phyloP scores from a whole-genome alignment of 2,113 vertebrate species.

The Tachuris rubrigastra region DNA sequence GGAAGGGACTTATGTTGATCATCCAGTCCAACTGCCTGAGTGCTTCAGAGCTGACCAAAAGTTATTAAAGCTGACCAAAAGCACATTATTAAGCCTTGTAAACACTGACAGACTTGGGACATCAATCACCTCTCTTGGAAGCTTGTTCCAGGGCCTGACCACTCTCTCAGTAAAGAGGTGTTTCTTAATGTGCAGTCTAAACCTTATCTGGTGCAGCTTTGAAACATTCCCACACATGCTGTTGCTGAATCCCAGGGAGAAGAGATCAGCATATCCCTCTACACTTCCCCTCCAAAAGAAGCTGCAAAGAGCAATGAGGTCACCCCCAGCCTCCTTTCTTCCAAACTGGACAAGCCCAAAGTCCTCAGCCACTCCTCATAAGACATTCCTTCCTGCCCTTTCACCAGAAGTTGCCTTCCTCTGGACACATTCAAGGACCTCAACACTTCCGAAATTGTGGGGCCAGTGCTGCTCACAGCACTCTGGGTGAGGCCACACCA shows the following conservation, averaged over 20 bases:
- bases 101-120: neutral
- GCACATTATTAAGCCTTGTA: too few species aligned
- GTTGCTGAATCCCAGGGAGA: neutral
- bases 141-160: neutral
- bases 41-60: neutral
- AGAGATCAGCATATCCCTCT: neutral
- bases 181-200: neutral
- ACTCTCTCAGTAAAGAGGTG: neutral
- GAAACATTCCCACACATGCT: neutral
- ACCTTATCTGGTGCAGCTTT: neutral
- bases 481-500: fast-evolving
- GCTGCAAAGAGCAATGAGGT: neutral
- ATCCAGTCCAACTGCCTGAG: neutral
- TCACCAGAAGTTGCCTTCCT: neutral
- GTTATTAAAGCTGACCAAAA: too few species aligned
- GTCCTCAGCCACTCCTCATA: neutral
- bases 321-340: neutral
- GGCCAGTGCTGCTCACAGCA: neutral
- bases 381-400: neutral
- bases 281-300: neutral
- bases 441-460: neutral
- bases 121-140: neutral
- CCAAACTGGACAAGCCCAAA: neutral
- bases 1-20: neutral
- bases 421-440: neutral